Percentiles rank a stretch among this genome's conserved stretches.
Evolutionary conservation across 2,888 invertebrate genomes (phyloP).

Genomic region (Drosophila tanythrix): DNA sequence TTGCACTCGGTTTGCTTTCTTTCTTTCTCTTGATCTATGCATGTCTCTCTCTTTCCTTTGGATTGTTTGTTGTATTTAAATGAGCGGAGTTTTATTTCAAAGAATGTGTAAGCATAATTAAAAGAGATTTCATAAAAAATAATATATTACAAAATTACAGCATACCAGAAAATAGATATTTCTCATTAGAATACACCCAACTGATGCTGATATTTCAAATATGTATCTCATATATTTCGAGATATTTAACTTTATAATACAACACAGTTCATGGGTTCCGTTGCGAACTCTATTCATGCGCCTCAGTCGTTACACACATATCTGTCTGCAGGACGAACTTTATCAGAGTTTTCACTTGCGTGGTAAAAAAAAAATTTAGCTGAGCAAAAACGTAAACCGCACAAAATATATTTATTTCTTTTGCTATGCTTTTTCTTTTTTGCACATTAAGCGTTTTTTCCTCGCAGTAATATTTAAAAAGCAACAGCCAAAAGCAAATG

Average conservation of each 20-base stretch:
- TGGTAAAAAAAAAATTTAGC: slow-evolving; percentile 41
- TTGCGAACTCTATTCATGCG: slow-evolving; percentile 10
- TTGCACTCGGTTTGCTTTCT: slow-evolving; percentile 46
- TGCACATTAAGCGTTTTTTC: slow-evolving; percentile 60
- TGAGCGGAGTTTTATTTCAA: not conserved
- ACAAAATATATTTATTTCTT: slow-evolving; percentile 24
- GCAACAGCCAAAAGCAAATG: slow-evolving; percentile 56
- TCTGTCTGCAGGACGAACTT: slow-evolving; percentile 35
- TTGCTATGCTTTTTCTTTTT: slow-evolving; percentile 21
- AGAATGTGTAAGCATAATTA: not conserved
- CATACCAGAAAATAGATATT: not conserved
- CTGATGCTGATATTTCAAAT: not conserved
- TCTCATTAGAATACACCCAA: not conserved
- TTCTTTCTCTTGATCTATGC: not conserved
- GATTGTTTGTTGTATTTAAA: slow-evolving; percentile 3
- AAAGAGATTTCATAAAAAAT: not conserved
- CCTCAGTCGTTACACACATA: slow-evolving; percentile 5
- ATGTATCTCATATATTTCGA: not conserved
- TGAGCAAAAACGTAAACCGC: slow-evolving; percentile 36
- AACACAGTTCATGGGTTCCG: slow-evolving; percentile 5
- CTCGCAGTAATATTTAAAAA: slow-evolving; percentile 43
- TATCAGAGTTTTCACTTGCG: slow-evolving; percentile 56
- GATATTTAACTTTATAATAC: slow-evolving; percentile 7
- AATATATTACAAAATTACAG: not conserved
- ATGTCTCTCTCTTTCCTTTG: not conserved